Base-by-base conservation (phyloP, 2,797 vertebrate species). In the Capromys pilorides region DNA sequence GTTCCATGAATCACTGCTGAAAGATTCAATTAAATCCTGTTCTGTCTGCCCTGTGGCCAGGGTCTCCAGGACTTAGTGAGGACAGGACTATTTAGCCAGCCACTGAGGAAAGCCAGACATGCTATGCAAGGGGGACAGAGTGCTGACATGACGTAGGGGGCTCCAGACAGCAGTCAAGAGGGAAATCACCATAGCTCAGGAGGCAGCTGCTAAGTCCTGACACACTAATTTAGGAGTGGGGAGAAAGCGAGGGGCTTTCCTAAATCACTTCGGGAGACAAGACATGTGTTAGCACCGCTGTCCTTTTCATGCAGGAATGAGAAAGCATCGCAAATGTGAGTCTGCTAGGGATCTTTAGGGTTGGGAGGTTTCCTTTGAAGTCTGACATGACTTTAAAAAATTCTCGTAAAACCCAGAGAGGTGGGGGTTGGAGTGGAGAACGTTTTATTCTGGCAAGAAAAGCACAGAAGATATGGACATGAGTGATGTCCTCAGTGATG, bases 11-110 rank as follows among this genome's bases (percentile, higher is more conserved):
- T 97, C 78, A 66, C 62, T 0, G 36, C 97, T 67, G 85, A 90
- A 97, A 97, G 94, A 97, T 97, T 96, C 98, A 96, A 97, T 96
- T 97, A 98, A 97, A 97, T 89, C 93, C 95, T 71, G 0, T 96
- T 97, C 88, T 49, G 80, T 88, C 97, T 91, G 86, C 97, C 88
- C 66, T 0, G 5, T 0, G 86, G 90, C 96, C 83, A 49, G 95
- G 94, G 95, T 84, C 92, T 33, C 0, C 28, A 96, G 67, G 94
- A 95, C 93, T 95, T 85, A 90, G 96, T 0, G 67, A 97, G 95
- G 92, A 94, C 77, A 91, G 33, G 87, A 96, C 88, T 71, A 10
- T 94, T 96, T 92, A 97, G 96, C 86, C 79, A 94, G 95, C 88
- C 69, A 45, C 95, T 64, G 92, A 97, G 88, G 93, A 97, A 94